phyloP scores from a whole-genome alignment of 1,140 invertebrate genomes.

The Pararge aegeria region DNA sequence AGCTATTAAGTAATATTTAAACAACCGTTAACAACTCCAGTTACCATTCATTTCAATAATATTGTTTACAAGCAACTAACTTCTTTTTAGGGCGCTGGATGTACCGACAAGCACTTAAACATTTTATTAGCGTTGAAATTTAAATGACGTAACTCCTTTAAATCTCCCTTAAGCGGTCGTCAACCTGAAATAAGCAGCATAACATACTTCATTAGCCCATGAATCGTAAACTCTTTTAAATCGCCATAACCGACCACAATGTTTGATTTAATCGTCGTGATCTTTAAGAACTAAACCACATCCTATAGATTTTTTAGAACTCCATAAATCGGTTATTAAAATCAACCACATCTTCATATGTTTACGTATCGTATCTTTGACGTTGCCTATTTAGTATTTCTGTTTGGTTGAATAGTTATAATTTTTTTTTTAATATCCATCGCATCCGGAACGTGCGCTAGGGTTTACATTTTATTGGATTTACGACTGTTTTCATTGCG shows the following conservation, averaged over 20 bases:
- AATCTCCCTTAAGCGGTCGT: slow-evolving; percentile 20
- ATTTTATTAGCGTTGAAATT: slow-evolving; percentile 18
- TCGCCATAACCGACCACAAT: slow-evolving; percentile 33
- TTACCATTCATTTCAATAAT: slow-evolving; percentile 1
- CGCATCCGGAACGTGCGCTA: slow-evolving; percentile 53
- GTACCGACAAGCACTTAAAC: slow-evolving; percentile 13
- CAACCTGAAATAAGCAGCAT: slow-evolving; percentile 21
- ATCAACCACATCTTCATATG: slow-evolving; percentile 48
- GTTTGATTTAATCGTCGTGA: slow-evolving; percentile 36
- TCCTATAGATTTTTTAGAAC: slow-evolving; percentile 57
- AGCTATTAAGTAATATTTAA: neutral
- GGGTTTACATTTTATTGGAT: slow-evolving; percentile 70
- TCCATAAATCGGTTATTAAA: slow-evolving; percentile 55
- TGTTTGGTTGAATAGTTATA: slow-evolving; percentile 58
- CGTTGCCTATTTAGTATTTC: slow-evolving; percentile 50
- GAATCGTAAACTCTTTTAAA: slow-evolving; percentile 37
- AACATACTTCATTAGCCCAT: slow-evolving; percentile 34
- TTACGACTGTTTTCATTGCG: slow-evolving; percentile 75
- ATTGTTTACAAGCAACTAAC: slow-evolving; percentile 6
- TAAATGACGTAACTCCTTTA: slow-evolving; percentile 21
- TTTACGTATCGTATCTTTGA: slow-evolving; percentile 37
- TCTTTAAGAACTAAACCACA: slow-evolving; percentile 49
- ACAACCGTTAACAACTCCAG: slow-evolving; percentile 2
- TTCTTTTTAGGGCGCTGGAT: neutral
- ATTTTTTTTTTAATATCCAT: slow-evolving; percentile 63